Evolutionary conservation across 1,140 invertebrate genomes (phyloP), one percentile per base, ranked within the genome.

Genomic region (Orchesella cincta): DNA sequence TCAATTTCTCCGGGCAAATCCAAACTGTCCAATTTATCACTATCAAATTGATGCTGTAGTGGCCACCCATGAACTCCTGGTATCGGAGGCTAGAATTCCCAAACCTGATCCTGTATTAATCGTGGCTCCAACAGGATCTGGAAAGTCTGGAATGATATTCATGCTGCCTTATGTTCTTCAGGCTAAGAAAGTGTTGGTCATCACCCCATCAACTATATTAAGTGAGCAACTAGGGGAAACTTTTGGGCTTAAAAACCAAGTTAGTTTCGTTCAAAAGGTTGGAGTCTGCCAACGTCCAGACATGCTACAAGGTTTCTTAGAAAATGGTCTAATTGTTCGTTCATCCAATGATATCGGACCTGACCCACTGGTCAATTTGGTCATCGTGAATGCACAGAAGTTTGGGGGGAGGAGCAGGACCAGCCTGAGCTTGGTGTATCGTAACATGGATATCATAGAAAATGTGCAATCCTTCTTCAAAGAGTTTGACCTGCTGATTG

Each of bases 361-460:
- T 28, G 29, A 3, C 20, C 3, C 3, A 2, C 3, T 33, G 39
- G 33, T 62, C 18, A 78, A 78, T 36, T 26, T 78, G n/a, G 31
- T 75, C 1, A 75, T 78, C 18, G 39, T 71, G 26, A 78, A 78
- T 46, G 77, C 73, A 3, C 77, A 78, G 29, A 78, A 78, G 62
- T 78, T 78, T 71, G 73, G 34, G 26, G 77, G 77, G 14, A 3
- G 23, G 8, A 67, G 73, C 20, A 20, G 20, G 1, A 20, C 33
- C 1, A 78, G 73, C 33, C 31, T 78, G 20, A 36, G 28, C 28
- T 14, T 26, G 1, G 26, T 57, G 35, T 29, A 35, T 14, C 12
- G 26, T n/a, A 52, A 75, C 23, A 28, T 31, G 28, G 28, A 3
- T 1, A 46, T 75, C 12, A 29, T 75, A 1, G 3, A 35, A 39